phyloP scores from a whole-genome alignment of 2,888 invertebrate species.

The Rhamnusium bicolor region DNA sequence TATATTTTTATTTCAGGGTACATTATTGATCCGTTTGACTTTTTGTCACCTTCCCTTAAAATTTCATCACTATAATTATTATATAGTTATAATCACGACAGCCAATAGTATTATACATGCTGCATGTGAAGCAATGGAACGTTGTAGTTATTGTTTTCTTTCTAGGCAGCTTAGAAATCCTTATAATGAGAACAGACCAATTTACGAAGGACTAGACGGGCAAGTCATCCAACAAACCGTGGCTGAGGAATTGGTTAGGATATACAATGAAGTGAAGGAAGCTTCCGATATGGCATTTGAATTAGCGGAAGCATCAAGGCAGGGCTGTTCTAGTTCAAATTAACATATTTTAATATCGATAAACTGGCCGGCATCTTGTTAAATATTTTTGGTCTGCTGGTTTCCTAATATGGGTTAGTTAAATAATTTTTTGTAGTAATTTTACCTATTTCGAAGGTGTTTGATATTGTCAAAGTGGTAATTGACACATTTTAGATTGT shows the following conservation, averaged over 20 bases:
- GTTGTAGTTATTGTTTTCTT: slow-evolving; percentile 32
- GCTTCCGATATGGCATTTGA: background rate
- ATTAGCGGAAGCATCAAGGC: background rate
- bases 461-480: background rate
- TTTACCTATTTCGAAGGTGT: background rate
- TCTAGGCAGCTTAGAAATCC: slow-evolving; percentile 56
- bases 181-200: slow-evolving; percentile 50
- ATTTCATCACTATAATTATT: too few relatives aligned
- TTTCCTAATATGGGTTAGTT: background rate
- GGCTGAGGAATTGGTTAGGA: slow-evolving; percentile 51
- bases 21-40: too few relatives aligned
- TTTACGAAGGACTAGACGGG: slow-evolving; percentile 56
- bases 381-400: background rate
- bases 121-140: too few relatives aligned
- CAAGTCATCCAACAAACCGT: slow-evolving; percentile 51
- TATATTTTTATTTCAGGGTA: too few relatives aligned
- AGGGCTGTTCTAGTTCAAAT: background rate
- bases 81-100: too few relatives aligned
- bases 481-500: background rate
- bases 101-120: too few relatives aligned
- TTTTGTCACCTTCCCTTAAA: too few relatives aligned
- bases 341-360: background rate
- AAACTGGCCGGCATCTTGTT: background rate
- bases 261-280: slow-evolving; percentile 38
- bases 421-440: background rate